Evolutionary conservation across 2,113 vertebrate genomes (phyloP).

Genomic region (Scophthalmus maximus): DNA sequence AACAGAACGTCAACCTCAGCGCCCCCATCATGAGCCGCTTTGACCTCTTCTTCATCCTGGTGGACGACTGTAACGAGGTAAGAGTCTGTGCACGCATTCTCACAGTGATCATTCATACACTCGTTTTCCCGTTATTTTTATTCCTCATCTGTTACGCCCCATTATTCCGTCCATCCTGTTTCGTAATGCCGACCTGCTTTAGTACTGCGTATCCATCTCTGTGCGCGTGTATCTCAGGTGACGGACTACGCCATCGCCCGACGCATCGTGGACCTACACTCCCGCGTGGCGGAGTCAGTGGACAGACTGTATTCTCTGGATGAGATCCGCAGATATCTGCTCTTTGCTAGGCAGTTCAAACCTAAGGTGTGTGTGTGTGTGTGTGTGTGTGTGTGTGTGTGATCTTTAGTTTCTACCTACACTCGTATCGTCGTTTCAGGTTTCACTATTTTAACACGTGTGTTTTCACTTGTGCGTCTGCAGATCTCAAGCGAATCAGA

Average conservation of each 20-base stretch:
- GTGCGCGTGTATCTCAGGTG: slow-evolving; percentile 80
- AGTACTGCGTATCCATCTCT: background rate
- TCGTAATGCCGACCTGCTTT: background rate
- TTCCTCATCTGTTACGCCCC: background rate
- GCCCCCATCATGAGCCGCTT: slow-evolving; percentile 99
- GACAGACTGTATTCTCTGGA: slow-evolving; percentile 95
- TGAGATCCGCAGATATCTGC: slow-evolving; percentile 95
- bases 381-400: background rate
- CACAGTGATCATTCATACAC: too few relatives aligned
- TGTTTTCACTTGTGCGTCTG: too few relatives aligned
- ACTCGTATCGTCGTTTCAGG: fast-evolving
- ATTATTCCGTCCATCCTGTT: background rate
- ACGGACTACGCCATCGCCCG: slow-evolving; percentile 98
- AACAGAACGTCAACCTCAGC: slow-evolving; percentile 95
- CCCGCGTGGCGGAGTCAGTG: slow-evolving; percentile 92
- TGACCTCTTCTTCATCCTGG: slow-evolving; percentile 99
- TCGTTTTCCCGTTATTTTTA: background rate
- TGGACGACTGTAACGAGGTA: slow-evolving; percentile 99
- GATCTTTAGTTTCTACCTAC: background rate
- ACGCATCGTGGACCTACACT: slow-evolving; percentile 96
- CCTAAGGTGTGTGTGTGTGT: slow-evolving; percentile 86
- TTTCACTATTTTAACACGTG: background rate
- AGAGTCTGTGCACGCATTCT: background rate
- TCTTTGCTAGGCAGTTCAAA: slow-evolving; percentile 98
- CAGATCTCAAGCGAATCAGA: slow-evolving; percentile 97